phyloP scores from a whole-genome alignment of 2,888 invertebrate species.

The Therioaphis trifolii region DNA sequence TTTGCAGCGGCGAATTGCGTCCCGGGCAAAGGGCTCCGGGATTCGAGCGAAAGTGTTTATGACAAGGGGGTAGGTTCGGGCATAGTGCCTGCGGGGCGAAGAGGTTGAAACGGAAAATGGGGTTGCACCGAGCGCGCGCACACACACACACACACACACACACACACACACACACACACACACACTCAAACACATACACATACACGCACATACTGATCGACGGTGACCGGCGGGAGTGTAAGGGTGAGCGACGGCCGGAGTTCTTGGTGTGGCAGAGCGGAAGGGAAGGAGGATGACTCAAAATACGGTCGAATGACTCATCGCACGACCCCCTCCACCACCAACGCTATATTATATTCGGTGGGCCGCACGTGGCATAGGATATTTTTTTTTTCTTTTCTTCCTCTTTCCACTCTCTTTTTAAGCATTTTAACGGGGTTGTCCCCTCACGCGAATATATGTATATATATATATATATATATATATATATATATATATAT shows the following conservation, averaged over 20 bases:
- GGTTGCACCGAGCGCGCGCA: conserved; percentile 56
- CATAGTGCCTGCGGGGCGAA: conserved; percentile 29
- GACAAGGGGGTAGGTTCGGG: conserved; percentile 51
- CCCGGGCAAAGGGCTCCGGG: conserved; percentile 58
- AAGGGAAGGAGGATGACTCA: conserved; percentile 52
- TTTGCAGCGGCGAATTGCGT: conserved; percentile 51
- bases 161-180: conserved; percentile 13
- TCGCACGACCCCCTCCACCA: conserved; percentile 44
- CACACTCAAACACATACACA: neutral
- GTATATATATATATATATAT: neutral
- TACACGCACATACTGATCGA: conserved; percentile 42
- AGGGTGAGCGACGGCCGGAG: conserved; percentile 29
- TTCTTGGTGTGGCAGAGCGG: neutral
- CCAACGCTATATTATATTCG: neutral
- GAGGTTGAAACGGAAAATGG: conserved; percentile 60
- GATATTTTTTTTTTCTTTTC: conserved; percentile 31
- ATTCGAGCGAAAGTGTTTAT: conserved; percentile 63
- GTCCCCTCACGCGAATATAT: neutral
- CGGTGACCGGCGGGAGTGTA: conserved; percentile 58
- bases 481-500: neutral
- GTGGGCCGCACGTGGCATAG: conserved; percentile 46
- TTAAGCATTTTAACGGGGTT: conserved; percentile 12
- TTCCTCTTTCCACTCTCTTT: conserved; percentile 22
- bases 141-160: conserved; percentile 2
- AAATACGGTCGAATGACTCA: conserved; percentile 63